Evolutionary conservation across 2,797 vertebrate genomes (phyloP), one percentile per base, ranked within the genome.

Genomic region (Mastacembelus armatus): DNA sequence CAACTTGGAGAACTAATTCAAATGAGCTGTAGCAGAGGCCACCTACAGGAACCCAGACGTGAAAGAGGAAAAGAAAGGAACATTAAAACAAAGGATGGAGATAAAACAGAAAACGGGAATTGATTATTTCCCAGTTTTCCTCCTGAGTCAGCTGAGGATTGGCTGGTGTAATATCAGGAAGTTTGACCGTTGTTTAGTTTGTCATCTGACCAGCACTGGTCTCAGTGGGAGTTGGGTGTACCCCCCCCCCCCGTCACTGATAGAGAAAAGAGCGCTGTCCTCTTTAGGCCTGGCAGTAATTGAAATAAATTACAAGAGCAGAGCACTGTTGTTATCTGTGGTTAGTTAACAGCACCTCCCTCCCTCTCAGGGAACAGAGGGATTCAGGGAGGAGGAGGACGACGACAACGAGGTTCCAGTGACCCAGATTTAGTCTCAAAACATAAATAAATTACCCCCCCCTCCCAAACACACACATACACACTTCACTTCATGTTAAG

Each of bases 241-340:
- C 51, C 55, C 90, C 60, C 88, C 40, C 85, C 86, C 60, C 88
- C 40, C 85, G 86, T 90, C 88, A 86, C 89, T 88, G 89, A 84
- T 81, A 79, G 79, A 76, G 89, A 87, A 91, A 92, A 90, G 89
- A 86, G 85, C 40, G 80, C 59, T 89, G 92, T 92, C 92, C 93
- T 95, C 92, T 90, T 92, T 52, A 81, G 92, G 92, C 92, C 91
- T 85, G 92, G 92, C 91, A 89, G 94, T 95, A 95, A 96, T 95
- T 96, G 92, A 95, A 94, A 95, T 95, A 94, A 95, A 94, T 92
- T 91, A 92, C 93, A 94, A 92, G 93, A 91, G 92, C 72, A 87
- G 88, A 73, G 92, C 80, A 87, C 89, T 85, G 92, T 93, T 94
- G 91, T 90, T 89, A 90, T 89, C 93, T 91, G 92, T 92, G 93